Evolutionary conservation across 2,888 invertebrate species (phyloP).

Genomic region (Sinotaia quadrata): DNA sequence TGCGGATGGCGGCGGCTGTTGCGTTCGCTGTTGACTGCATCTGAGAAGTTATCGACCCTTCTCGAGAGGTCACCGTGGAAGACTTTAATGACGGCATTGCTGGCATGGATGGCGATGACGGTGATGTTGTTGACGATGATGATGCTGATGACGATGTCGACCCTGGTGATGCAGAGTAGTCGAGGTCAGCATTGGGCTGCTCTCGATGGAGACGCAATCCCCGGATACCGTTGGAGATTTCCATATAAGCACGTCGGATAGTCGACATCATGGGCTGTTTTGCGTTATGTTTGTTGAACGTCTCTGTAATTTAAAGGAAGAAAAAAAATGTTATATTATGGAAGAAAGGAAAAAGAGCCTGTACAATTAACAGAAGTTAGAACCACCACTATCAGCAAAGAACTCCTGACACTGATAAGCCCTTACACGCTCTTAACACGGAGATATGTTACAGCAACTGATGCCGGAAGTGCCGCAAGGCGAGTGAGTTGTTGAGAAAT

Average conservation of each 20-base stretch:
- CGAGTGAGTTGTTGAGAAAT: too few relatives aligned
- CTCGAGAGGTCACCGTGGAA: conserved; percentile 23
- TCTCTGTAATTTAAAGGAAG: too few relatives aligned
- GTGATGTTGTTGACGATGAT: conserved; percentile 16
- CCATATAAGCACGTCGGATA: conserved; percentile 70
- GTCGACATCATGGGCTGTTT: conserved; percentile 64
- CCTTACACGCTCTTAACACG: too few relatives aligned
- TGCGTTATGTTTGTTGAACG: background rate
- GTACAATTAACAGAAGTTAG: too few relatives aligned
- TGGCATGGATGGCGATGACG: conserved; percentile 7
- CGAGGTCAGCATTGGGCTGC: conserved; percentile 37
- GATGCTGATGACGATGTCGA: conserved; percentile 28
- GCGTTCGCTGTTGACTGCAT: conserved; percentile 16
- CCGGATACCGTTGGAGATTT: conserved; percentile 70
- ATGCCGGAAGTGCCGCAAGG: too few relatives aligned
- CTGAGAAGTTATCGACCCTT: conserved; percentile 28
- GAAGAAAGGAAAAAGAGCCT: background rate
- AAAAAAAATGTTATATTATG: background rate
- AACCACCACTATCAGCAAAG: too few relatives aligned
- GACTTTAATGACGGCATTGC: background rate
- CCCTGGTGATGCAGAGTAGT: conserved; percentile 29
- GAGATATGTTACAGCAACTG: too few relatives aligned
- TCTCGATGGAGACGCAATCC: conserved; percentile 66
- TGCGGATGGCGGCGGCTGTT: conserved; percentile 8
- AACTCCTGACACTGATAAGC: too few relatives aligned